phyloP scores from a whole-genome alignment of 2,113 vertebrate genomes.

The Elgaria multicarinata region DNA sequence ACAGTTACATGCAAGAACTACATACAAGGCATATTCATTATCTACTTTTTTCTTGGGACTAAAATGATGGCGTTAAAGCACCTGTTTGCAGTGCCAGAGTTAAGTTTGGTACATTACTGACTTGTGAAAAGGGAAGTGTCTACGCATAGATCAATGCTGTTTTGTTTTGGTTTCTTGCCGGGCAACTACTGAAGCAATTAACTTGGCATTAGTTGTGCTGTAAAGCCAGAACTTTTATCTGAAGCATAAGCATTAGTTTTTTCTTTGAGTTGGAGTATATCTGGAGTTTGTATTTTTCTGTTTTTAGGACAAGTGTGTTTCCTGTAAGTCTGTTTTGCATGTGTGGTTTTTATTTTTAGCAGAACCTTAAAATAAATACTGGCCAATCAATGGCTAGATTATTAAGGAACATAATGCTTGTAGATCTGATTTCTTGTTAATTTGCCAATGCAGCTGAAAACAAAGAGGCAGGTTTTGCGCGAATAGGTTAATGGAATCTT shows the following conservation, averaged over 20 bases:
- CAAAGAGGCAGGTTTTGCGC: not conserved
- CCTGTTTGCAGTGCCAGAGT: not conserved
- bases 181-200: not conserved
- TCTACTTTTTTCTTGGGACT: not conserved
- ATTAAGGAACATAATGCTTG: not conserved
- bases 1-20: not conserved
- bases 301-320: not conserved
- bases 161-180: accelerated
- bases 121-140: not conserved
- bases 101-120: not conserved
- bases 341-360: accelerated
- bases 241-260: not conserved
- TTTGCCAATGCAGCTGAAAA: not conserved
- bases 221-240: not conserved
- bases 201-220: not conserved
- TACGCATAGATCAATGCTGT: accelerated
- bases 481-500: not conserved
- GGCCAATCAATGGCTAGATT: not conserved
- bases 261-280: not conserved
- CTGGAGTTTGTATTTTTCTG: not conserved
- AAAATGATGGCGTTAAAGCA: accelerated
- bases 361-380: slow-evolving; percentile 11
- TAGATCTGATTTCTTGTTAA: slow-evolving; percentile 16
- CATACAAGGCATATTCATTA: not conserved
- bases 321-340: not conserved